Evolutionary conservation across 1,140 invertebrate species (phyloP).

Genomic region (Pogonomyrmex barbatus): DNA sequence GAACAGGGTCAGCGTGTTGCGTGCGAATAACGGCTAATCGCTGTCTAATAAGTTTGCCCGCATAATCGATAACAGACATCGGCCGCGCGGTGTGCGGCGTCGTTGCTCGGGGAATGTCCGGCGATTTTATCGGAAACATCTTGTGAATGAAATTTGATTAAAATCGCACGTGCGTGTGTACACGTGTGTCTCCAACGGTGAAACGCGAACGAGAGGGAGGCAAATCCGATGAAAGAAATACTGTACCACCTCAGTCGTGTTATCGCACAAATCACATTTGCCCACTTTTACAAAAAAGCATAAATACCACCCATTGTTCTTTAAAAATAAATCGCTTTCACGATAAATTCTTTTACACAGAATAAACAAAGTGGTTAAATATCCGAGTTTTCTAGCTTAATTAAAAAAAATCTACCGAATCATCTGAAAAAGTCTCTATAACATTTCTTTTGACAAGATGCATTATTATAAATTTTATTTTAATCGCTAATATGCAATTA

Average conservation of each 20-base stretch:
- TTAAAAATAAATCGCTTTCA: neutral
- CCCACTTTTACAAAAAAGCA: neutral
- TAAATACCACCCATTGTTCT: conserved; percentile 23
- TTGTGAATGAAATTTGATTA: conserved; percentile 64
- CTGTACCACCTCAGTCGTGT: neutral
- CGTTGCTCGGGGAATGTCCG: conserved; percentile 28
- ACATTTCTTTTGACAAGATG: neutral
- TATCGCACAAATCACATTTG: conserved; percentile 9
- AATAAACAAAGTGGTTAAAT: neutral
- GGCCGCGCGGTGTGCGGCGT: conserved; percentile 31
- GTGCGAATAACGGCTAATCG: conserved; percentile 78
- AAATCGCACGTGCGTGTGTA: neutral
- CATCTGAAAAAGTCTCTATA: neutral
- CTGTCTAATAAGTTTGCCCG: conserved; percentile 77
- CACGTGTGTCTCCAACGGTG: neutral
- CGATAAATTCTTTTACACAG: neutral
- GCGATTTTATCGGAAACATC: conserved; percentile 62
- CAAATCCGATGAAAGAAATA: neutral
- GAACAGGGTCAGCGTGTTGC: conserved; percentile 78
- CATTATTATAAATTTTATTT: neutral
- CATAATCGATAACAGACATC: conserved; percentile 77
- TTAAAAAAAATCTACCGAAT: neutral
- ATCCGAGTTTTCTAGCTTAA: neutral
- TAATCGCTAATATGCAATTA: neutral
- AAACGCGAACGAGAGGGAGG: neutral